Base-by-base conservation (phyloP, 2,797 vertebrate genomes). In the Hydrocynus forskahlii region DNA sequence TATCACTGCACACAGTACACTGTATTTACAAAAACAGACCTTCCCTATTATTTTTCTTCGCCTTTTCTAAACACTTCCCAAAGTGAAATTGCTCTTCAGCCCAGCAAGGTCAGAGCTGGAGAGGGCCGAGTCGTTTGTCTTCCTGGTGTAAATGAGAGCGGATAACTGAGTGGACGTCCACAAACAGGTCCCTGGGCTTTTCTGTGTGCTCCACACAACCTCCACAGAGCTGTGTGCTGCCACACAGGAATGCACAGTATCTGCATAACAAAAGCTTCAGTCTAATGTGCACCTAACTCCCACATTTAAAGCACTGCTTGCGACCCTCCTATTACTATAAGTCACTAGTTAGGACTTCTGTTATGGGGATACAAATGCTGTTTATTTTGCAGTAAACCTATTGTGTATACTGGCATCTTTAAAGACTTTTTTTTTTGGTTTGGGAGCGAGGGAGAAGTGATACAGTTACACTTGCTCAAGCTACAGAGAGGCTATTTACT, bases 241-340 rank as follows among this genome's bases (percentile, higher is more conserved):
- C 89, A 90, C 90, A 87, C 91, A 91, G 93, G 93, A 94, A 91
- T 92, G 87, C 89, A 91, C 92, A 92, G 75, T 40, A 86, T 87
- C 82, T 87, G 81, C 84, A 86, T 87, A 76, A 87, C 83, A 87
- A 88, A 83, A 84, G 84, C 74, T 52, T 0, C 75, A 75, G 78
- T 75, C 43, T 74, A 80, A 75, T 25, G 74, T 45, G 75, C 43
- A 38, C 80, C 83, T 78, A 73, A 81, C 67, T 59, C 77, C 75
- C 81, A 75, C 48, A 74, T 83, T 86, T 83, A 83, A 83, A 64
- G 43, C 68, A 85, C 82, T 81, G 75, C 79, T 80, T 35, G 70
- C 64, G 40, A 71, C 78, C 82, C 74, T 62, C 57, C 75, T 76
- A 76, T 66, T 81, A 81, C 80, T 78, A 78, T 79, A 84, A 84